Evolutionary conservation across 1,140 invertebrate species (phyloP).

Genomic region (Ooceraea biroi): DNA sequence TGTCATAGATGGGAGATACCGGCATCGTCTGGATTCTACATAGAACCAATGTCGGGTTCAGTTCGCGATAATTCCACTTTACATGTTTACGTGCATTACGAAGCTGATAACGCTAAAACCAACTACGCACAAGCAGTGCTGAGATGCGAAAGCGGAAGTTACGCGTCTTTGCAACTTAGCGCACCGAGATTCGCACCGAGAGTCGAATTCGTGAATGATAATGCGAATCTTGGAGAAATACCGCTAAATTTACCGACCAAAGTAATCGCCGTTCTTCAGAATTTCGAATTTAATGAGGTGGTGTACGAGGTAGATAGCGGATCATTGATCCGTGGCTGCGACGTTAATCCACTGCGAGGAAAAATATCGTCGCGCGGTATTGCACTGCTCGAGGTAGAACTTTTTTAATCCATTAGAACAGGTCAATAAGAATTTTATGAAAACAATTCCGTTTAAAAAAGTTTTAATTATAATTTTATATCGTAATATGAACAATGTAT

Average conservation of each 20-base stretch:
- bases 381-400: slow-evolving; percentile 27
- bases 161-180: slow-evolving; percentile 33
- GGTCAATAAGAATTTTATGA: neutral
- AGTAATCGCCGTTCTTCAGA: slow-evolving; percentile 59
- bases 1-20: slow-evolving; percentile 70
- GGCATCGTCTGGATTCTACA: slow-evolving; percentile 50
- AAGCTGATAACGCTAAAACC: slow-evolving; percentile 20
- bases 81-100: slow-evolving; percentile 59
- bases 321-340: slow-evolving; percentile 61
- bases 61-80: slow-evolving; percentile 67
- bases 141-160: slow-evolving; percentile 58
- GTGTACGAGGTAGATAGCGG: slow-evolving; percentile 63
- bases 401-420: neutral
- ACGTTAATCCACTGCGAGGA: slow-evolving; percentile 68
- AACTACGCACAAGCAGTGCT: slow-evolving; percentile 47
- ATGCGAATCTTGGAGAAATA: slow-evolving; percentile 63
- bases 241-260: slow-evolving; percentile 70
- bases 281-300: slow-evolving; percentile 62
- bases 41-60: slow-evolving; percentile 68
- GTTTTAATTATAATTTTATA: too few species aligned
- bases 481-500: too few species aligned
- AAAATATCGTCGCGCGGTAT: slow-evolving; percentile 71
- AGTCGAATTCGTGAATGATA: slow-evolving; percentile 52
- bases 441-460: neutral
- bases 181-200: slow-evolving; percentile 4